These are phyloP conservation scores for Palythoa grandis DNA, from an alignment of 92 coral and sea anemone species.

Conservation along the genomic window DNA sequence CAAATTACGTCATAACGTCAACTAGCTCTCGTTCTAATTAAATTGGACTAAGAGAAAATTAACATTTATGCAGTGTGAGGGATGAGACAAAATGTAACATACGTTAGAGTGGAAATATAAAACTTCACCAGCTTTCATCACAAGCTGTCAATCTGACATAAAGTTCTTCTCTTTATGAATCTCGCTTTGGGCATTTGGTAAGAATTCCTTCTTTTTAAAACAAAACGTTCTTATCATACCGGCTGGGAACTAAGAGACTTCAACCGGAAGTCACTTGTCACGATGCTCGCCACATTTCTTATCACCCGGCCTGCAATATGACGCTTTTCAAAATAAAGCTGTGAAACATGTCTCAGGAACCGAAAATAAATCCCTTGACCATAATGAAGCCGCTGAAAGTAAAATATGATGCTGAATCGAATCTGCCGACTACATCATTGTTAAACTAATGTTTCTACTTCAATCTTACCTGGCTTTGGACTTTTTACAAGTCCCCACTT, in stretches of 20 bases:
- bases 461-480: neutral
- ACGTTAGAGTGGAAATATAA: neutral
- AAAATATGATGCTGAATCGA: constrained; percentile 5
- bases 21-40: too few relatives aligned
- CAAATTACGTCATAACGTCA: too few relatives aligned
- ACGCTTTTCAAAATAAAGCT: neutral
- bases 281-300: neutral
- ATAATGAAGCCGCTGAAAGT: constrained; percentile 15
- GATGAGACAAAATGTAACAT: neutral
- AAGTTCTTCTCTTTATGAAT: neutral
- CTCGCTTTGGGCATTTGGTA: neutral
- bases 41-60: too few relatives aligned
- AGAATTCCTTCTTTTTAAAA: neutral
- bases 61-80: neutral
- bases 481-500: neutral
- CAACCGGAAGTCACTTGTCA: neutral
- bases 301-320: neutral
- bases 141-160: neutral
- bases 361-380: neutral
- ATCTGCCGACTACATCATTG: neutral
- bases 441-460: neutral
- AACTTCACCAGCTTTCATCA: neutral
- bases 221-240: neutral
- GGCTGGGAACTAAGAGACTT: neutral
- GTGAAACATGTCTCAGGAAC: neutral